phyloP scores from a whole-genome alignment of 1,140 invertebrate species.

The Pteromalus puparum region DNA sequence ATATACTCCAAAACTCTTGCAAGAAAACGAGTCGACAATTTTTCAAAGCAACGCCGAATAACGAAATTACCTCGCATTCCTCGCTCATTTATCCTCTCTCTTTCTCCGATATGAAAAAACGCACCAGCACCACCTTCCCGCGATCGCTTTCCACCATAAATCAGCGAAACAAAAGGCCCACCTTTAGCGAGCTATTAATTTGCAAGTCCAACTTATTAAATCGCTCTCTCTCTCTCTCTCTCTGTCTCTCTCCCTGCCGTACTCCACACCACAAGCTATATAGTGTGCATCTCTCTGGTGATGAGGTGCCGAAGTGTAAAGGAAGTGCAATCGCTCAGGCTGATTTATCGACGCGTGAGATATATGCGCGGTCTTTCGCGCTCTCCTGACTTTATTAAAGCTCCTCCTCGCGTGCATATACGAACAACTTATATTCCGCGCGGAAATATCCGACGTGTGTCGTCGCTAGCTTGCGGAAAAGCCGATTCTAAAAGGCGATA shows the following conservation, averaged over 20 bases:
- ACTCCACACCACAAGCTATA: too few species aligned
- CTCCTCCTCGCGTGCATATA: not conserved
- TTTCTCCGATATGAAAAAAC: not conserved
- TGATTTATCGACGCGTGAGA: conserved; percentile 26
- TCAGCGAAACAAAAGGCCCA: not conserved
- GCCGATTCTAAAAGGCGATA: not conserved
- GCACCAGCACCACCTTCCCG: too few species aligned
- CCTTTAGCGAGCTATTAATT: not conserved
- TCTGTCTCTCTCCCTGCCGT: too few species aligned
- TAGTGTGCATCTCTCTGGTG: too few species aligned
- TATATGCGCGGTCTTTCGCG: not conserved
- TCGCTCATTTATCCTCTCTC: not conserved
- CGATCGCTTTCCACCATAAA: not conserved
- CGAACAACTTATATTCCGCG: not conserved
- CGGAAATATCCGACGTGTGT: not conserved
- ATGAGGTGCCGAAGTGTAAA: not conserved
- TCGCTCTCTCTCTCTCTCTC: not conserved
- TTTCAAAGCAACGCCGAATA: too few species aligned
- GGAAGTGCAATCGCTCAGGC: conserved; percentile 18
- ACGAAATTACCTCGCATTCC: too few species aligned
- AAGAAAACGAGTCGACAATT: too few species aligned
- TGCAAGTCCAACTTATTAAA: conserved; percentile 1
- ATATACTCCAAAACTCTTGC: too few species aligned
- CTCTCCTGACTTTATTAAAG: conserved; percentile 13
- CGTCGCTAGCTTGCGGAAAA: not conserved